phyloP scores from a whole-genome alignment of 2,888 invertebrate genomes.

The Thysanoteuthis rhombus region DNA sequence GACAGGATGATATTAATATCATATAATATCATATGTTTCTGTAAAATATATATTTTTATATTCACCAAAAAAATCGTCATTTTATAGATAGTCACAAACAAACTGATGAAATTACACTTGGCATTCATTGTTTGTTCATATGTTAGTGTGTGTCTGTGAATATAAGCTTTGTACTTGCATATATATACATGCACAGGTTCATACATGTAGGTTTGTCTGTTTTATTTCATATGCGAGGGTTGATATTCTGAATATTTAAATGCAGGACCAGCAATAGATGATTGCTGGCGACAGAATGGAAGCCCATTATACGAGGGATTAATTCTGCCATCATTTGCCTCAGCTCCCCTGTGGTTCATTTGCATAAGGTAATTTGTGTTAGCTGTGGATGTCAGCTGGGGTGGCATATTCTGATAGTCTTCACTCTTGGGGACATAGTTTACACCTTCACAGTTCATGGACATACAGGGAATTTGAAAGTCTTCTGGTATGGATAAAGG shows the following conservation, averaged over 20 bases:
- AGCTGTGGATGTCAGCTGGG: not conserved
- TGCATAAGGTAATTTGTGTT: conserved; percentile 21
- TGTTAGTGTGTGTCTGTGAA: too few relatives aligned
- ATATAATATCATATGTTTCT: too few relatives aligned
- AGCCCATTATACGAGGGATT: not conserved
- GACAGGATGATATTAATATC: too few relatives aligned
- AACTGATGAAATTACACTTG: not conserved
- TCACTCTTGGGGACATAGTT: not conserved
- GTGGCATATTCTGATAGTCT: not conserved
- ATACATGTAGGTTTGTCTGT: not conserved
- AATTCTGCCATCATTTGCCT: not conserved
- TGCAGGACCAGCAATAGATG: not conserved
- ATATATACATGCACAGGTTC: not conserved
- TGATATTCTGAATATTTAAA: conserved; percentile 17
- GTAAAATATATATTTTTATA: not conserved
- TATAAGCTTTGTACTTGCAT: not conserved
- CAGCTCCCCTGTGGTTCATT: not conserved
- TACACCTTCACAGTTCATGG: conserved; percentile 1
- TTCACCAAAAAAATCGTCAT: not conserved
- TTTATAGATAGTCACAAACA: not conserved
- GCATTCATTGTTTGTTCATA: not conserved
- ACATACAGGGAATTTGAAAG: conserved; percentile 25
- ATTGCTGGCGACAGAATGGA: conserved; percentile 14
- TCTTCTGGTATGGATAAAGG: conserved; percentile 25
- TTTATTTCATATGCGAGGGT: conserved; percentile 14